Evolutionary conservation across 92 coral and sea anemone species (phyloP).

Genomic region (Phenganax marumi): DNA sequence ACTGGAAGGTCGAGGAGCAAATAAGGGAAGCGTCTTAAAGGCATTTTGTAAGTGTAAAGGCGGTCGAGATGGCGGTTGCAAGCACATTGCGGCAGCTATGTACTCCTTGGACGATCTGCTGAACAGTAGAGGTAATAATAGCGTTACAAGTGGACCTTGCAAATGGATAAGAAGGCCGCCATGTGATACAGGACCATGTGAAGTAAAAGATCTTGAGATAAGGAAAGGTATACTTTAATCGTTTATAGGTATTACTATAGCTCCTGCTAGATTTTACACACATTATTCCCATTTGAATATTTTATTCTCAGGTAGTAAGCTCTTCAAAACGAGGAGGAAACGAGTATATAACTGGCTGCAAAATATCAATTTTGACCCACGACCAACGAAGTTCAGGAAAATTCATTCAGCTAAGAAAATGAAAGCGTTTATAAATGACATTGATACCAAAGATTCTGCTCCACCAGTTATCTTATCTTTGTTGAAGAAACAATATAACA

Average conservation of each 20-base stretch:
- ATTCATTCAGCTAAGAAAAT: background rate
- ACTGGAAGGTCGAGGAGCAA: constrained; percentile 51
- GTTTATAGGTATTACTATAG: background rate
- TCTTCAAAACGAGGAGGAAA: constrained; percentile 56
- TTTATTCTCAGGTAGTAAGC: constrained; percentile 31
- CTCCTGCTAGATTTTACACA: background rate
- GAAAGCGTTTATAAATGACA: background rate
- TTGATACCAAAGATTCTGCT: background rate
- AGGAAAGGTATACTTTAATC: constrained; percentile 20
- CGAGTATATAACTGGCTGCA: constrained; percentile 27
- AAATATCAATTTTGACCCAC: constrained; percentile 1
- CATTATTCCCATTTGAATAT: background rate
- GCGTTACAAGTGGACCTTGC: constrained; percentile 70
- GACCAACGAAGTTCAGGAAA: background rate
- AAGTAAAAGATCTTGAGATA: constrained; percentile 52
- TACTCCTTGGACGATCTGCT: constrained; percentile 63
- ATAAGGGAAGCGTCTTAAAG: constrained; percentile 34
- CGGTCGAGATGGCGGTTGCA: background rate
- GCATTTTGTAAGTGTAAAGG: constrained; percentile 16
- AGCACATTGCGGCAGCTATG: constrained; percentile 30
- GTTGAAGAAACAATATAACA: background rate
- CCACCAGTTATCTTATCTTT: constrained; percentile 11
- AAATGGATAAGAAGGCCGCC: constrained; percentile 57
- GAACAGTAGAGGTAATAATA: constrained; percentile 55
- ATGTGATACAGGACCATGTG: constrained; percentile 59